These are phyloP conservation scores for Carollia perspicillata DNA, from an alignment of 2,113 vertebrate genomes.

Conservation along the genomic window DNA sequence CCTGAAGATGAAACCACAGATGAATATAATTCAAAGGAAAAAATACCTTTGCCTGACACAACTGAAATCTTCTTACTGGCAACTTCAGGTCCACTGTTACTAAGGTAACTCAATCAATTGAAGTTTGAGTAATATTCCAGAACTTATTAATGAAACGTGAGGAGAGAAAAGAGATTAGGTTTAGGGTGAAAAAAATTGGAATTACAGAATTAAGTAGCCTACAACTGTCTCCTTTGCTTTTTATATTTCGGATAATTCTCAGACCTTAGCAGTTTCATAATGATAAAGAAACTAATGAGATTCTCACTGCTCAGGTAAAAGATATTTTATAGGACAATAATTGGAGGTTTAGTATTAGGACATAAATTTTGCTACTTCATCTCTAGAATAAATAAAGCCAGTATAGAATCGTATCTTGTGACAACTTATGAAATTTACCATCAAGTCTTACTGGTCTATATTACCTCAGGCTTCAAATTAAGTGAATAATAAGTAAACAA, in stretches of 20 bases:
- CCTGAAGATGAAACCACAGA: slow-evolving; percentile 67
- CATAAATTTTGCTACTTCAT: slow-evolving; percentile 47
- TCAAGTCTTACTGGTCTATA: neutral
- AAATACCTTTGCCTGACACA: slow-evolving; percentile 61
- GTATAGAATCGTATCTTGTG: neutral
- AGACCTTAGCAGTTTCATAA: neutral
- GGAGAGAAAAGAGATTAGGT: neutral
- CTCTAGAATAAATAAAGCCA: slow-evolving; percentile 46
- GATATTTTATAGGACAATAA: slow-evolving; percentile 36
- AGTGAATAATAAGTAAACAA: slow-evolving; percentile 34
- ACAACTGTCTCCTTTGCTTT: neutral
- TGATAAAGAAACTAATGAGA: slow-evolving; percentile 7
- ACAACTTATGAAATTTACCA: slow-evolving; percentile 29
- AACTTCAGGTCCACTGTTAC: slow-evolving; percentile 63
- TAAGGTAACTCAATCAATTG: slow-evolving; percentile 76
- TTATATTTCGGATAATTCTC: slow-evolving; percentile 48
- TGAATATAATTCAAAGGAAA: slow-evolving; percentile 62
- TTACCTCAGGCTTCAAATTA: neutral
- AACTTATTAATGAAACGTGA: neutral
- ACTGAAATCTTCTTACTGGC: slow-evolving; percentile 71
- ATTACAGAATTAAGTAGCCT: neutral
- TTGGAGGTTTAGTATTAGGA: slow-evolving; percentile 51
- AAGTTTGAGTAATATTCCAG: slow-evolving; percentile 41
- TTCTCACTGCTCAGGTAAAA: slow-evolving; percentile 25
- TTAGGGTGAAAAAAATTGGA: neutral